Percentiles rank a stretch among this genome's conserved stretches.
These are phyloP conservation scores for Ammodytes marinus DNA, from an alignment of 2,113 vertebrate genomes.

Conservation along the genomic window DNA sequence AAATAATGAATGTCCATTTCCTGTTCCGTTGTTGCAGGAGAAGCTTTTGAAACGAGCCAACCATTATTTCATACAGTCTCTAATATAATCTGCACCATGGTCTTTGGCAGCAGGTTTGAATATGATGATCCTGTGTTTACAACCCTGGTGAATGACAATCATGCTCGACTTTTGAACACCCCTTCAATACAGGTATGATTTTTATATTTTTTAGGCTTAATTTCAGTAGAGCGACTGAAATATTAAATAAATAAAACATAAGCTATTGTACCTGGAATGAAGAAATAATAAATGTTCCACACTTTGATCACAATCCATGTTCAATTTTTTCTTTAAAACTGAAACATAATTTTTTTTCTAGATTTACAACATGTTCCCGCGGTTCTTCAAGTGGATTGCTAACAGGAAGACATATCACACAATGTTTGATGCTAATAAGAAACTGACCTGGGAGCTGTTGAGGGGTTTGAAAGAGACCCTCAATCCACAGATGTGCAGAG, in stretches of 20 bases:
- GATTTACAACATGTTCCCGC: conserved; percentile 61
- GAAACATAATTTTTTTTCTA: not conserved
- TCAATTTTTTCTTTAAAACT: too few species aligned
- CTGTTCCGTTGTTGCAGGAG: not conserved
- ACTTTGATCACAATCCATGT: not conserved
- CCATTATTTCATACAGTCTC: conserved; percentile 29
- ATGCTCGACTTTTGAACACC: not conserved
- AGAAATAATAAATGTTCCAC: too few species aligned
- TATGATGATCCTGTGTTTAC: conserved; percentile 60
- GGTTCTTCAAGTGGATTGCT: not conserved
- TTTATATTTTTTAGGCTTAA: too few species aligned
- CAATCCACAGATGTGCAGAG: conserved; percentile 63
- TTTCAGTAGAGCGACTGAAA: not conserved
- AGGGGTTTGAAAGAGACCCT: conserved; percentile 50
- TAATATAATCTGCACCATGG: conserved; percentile 67
- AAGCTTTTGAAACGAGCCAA: conserved; percentile 12
- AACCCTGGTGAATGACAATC: not conserved
- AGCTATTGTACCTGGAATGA: not conserved
- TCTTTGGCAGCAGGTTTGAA: conserved; percentile 68
- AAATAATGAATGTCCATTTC: too few species aligned
- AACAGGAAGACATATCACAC: not conserved
- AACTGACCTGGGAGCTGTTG: not conserved
- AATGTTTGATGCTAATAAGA: accelerated
- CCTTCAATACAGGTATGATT: conserved; percentile 7
- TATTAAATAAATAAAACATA: too few species aligned